Conservation (phyloP, 2,888 invertebrate genomes). For the Drosophila helvetica region DNA sequence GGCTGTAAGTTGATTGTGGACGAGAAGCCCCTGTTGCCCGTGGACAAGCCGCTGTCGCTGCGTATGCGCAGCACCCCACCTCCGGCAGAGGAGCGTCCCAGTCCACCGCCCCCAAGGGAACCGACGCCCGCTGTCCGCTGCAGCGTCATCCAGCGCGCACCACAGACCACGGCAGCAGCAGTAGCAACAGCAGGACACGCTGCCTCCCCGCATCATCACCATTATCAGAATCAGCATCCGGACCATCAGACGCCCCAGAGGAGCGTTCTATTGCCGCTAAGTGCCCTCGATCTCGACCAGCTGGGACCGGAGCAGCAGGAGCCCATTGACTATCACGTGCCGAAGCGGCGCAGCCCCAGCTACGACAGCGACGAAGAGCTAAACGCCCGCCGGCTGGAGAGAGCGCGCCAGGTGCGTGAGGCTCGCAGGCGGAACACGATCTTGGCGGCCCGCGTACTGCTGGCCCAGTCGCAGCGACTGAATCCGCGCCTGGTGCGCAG, state of each 20-base stretch:
- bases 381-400: slow-evolving; percentile 77
- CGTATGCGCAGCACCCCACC: slow-evolving; percentile 85
- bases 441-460: slow-evolving; percentile 84
- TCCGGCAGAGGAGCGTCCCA: slow-evolving; percentile 83
- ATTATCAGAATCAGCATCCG: slow-evolving; percentile 13
- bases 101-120: slow-evolving; percentile 87
- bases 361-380: slow-evolving; percentile 81
- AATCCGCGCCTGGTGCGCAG: slow-evolving; percentile 84
- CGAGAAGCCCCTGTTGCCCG: slow-evolving; percentile 88
- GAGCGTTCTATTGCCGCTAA: slow-evolving; percentile 85
- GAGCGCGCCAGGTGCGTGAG: slow-evolving; percentile 88
- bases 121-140: slow-evolving; percentile 87
- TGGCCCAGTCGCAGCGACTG: slow-evolving; percentile 74
- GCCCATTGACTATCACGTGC: slow-evolving; percentile 94
- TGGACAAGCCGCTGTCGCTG: slow-evolving; percentile 86
- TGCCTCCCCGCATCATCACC: slow-evolving; percentile 13
- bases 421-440: slow-evolving; percentile 89
- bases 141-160: slow-evolving; percentile 93
- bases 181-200: neutral
- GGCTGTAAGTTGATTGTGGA: slow-evolving; percentile 87
- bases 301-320: slow-evolving; percentile 91
- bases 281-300: slow-evolving; percentile 83
- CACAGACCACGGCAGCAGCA: slow-evolving; percentile 80
- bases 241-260: slow-evolving; percentile 46
- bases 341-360: slow-evolving; percentile 88